Evolutionary conservation across 2,888 invertebrate genomes (phyloP).

Genomic region (Tipula vernalis): DNA sequence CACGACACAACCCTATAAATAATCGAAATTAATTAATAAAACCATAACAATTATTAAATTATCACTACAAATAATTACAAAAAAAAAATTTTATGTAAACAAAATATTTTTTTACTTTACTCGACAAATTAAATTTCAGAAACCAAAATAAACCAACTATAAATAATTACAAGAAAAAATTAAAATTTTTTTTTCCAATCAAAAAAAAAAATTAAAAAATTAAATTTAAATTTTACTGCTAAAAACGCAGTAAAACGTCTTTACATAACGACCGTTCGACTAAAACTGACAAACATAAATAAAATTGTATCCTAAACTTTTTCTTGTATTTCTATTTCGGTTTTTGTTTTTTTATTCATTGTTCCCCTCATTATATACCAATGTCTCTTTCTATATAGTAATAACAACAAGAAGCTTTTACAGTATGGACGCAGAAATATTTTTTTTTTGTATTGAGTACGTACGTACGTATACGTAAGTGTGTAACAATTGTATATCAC

Average conservation of each 20-base stretch:
- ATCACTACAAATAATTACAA: neutral
- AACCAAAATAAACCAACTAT: neutral
- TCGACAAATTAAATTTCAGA: neutral
- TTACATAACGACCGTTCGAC: conserved; percentile 6
- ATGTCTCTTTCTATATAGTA: neutral
- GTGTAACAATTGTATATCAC: neutral
- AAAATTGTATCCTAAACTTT: neutral
- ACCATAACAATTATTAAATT: neutral
- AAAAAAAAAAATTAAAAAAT: neutral
- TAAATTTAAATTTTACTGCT: neutral
- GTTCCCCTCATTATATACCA: neutral
- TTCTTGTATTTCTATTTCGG: neutral
- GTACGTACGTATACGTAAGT: neutral
- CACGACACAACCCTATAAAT: neutral
- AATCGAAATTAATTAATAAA: neutral
- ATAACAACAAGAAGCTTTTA: neutral
- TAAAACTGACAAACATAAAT: neutral
- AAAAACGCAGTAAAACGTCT: neutral
- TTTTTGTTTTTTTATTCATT: neutral
- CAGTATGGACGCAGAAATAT: neutral
- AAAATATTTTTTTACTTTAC: neutral
- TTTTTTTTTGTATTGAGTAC: neutral
- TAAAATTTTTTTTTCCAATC: neutral
- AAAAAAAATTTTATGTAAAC: neutral
- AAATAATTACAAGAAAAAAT: neutral